A percentile compares a stretch with the other conserved stretches of the same genome.
phyloP scores from a whole-genome alignment of 2,888 invertebrate genomes.

The Pollenia angustigena region DNA sequence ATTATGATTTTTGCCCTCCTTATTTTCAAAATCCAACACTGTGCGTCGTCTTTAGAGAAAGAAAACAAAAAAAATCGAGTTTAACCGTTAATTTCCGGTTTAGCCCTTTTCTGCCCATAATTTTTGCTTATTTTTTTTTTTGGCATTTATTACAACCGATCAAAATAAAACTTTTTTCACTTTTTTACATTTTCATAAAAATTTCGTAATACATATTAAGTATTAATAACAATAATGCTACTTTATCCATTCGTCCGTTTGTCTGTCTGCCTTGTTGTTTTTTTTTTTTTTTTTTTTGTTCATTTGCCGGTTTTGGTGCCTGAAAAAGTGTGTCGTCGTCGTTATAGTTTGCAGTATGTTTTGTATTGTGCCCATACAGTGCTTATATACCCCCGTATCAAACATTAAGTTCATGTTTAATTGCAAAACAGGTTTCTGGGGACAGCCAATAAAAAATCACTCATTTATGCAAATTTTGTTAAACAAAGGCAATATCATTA shows the following conservation, averaged over 20 bases:
- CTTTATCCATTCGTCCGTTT: conserved; percentile 31
- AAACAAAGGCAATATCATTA: conserved; percentile 47
- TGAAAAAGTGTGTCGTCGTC: conserved; percentile 70
- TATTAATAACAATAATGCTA: conserved; percentile 68
- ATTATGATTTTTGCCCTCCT: too few species aligned
- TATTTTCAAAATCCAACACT: too few species aligned
- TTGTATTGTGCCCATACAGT: conserved; percentile 50
- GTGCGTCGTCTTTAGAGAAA: too few species aligned
- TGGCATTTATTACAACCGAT: conserved; percentile 62
- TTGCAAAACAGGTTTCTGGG: conserved; percentile 76
- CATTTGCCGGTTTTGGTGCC: conserved; percentile 47
- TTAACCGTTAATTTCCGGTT: conserved; percentile 81
- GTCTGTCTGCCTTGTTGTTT: conserved; percentile 7
- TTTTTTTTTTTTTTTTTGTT: not conserved
- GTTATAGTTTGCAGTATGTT: conserved; percentile 46
- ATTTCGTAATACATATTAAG: conserved; percentile 77
- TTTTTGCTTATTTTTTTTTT: conserved; percentile 37
- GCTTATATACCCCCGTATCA: conserved; percentile 68
- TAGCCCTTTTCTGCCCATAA: conserved; percentile 56
- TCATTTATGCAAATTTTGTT: conserved; percentile 78
- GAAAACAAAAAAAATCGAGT: conserved; percentile 40
- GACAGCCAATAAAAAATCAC: conserved; percentile 70
- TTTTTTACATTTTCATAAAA: conserved; percentile 42
- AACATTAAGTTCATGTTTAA: conserved; percentile 81
- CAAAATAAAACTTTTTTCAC: conserved; percentile 51